Conservation (phyloP, 2,113 vertebrate species). For the Notothenia rossii region DNA sequence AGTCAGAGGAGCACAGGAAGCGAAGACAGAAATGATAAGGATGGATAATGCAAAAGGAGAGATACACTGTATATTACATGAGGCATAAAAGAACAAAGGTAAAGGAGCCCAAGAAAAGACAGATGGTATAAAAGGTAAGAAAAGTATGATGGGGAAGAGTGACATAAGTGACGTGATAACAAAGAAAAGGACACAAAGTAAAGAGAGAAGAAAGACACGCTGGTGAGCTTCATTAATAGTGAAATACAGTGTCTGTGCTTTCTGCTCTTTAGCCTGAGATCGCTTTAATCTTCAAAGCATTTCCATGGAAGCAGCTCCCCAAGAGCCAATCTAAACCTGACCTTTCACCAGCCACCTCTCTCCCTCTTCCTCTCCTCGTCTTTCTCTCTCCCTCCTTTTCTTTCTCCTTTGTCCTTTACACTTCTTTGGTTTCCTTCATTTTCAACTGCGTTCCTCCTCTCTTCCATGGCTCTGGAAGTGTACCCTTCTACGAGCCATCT, state of each 20-base stretch:
- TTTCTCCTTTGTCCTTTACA: constrained; percentile 5
- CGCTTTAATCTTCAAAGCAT: constrained; percentile 71
- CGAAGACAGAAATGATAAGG: background rate
- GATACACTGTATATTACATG: background rate
- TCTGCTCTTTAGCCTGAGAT: constrained; percentile 38
- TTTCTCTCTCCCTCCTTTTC: background rate
- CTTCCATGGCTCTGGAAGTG: background rate
- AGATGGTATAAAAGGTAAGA: background rate
- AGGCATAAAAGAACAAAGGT: constrained; percentile 13
- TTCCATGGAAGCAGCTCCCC: constrained; percentile 62
- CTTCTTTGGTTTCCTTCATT: background rate
- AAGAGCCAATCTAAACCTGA: constrained; percentile 71
- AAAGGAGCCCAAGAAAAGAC: background rate
- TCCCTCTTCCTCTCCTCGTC: constrained; percentile 17
- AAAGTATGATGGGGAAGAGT: background rate
- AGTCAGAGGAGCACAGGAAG: background rate
- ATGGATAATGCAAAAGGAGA: constrained; percentile 3
- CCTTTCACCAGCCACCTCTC: constrained; percentile 66
- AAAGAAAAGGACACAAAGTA: background rate
- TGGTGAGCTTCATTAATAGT: constrained; percentile 57
- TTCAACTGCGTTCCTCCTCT: background rate
- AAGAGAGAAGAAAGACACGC: background rate
- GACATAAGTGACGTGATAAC: background rate
- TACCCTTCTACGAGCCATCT: background rate
- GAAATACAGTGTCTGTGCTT: constrained; percentile 38